Conservation (phyloP, 2,888 invertebrate genomes). For the Catotricha subobsoleta region DNA sequence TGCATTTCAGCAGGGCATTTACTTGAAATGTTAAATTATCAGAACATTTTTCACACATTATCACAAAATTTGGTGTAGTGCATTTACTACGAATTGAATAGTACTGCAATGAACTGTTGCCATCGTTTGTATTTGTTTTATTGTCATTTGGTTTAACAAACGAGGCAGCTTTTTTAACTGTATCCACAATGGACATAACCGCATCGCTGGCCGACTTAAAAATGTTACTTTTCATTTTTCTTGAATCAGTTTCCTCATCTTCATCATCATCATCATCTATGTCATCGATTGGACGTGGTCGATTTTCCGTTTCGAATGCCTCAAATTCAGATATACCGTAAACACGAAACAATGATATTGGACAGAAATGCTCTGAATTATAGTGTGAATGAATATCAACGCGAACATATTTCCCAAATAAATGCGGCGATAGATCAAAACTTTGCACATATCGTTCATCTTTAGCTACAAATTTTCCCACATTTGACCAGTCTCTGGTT, state of each 20-base stretch:
- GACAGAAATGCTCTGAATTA: slow-evolving; percentile 94
- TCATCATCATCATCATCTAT: slow-evolving; percentile 51
- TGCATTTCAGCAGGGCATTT: slow-evolving; percentile 57
- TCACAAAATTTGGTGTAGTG: slow-evolving; percentile 52
- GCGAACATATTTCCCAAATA: slow-evolving; percentile 78
- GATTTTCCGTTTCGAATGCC: slow-evolving; percentile 66
- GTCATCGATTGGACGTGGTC: slow-evolving; percentile 43
- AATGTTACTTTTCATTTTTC: slow-evolving; percentile 46
- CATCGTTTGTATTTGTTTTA: slow-evolving; percentile 32
- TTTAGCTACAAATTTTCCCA: slow-evolving; percentile 73
- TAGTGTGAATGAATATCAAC: slow-evolving; percentile 87
- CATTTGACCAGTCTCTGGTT: slow-evolving; percentile 75
- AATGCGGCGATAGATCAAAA: slow-evolving; percentile 59
- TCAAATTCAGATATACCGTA: slow-evolving; percentile 89
- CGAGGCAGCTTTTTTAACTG: slow-evolving; percentile 73
- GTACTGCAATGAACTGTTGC: slow-evolving; percentile 14
- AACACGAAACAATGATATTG: slow-evolving; percentile 84
- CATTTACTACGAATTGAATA: slow-evolving; percentile 37
- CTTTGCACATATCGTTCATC: slow-evolving; percentile 76
- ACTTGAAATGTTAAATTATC: slow-evolving; percentile 50
- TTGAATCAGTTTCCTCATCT: slow-evolving; percentile 20
- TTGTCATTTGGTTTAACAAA: slow-evolving; percentile 54
- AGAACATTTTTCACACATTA: slow-evolving; percentile 58
- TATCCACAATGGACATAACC: slow-evolving; percentile 75
- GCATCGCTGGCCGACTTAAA: slow-evolving; percentile 80